Evolutionary conservation across 1,140 invertebrate species (phyloP).

Genomic region (Bombyx mandarina): DNA sequence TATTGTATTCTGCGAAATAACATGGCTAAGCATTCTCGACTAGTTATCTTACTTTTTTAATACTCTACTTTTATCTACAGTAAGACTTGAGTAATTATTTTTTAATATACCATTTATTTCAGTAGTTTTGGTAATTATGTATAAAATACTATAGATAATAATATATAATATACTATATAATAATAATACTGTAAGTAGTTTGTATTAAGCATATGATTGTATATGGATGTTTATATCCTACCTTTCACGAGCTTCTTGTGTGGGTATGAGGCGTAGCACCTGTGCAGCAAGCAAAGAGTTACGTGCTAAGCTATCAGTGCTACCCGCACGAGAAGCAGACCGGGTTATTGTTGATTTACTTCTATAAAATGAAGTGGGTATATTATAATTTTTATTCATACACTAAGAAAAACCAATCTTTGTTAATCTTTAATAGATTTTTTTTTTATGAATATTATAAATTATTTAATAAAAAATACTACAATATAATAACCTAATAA

Average conservation of each 20-base stretch:
- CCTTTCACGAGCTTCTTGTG: constrained; percentile 83
- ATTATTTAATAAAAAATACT: constrained; percentile 2
- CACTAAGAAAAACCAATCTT: too few relatives aligned
- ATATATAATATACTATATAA: too few relatives aligned
- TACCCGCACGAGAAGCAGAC: constrained; percentile 61
- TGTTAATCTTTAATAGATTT: background rate
- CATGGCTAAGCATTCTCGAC: too few relatives aligned
- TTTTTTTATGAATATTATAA: constrained; percentile 1
- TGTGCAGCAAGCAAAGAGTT: constrained; percentile 83
- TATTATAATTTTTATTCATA: background rate
- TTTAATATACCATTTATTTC: too few relatives aligned
- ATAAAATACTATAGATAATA: too few relatives aligned
- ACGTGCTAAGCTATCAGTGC: constrained; percentile 79
- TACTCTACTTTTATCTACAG: too few relatives aligned
- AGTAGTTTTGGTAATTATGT: too few relatives aligned
- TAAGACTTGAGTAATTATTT: too few relatives aligned
- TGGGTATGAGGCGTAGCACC: constrained; percentile 84
- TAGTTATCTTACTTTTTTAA: too few relatives aligned
- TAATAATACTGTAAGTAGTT: too few relatives aligned
- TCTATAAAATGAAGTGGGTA: constrained; percentile 26
- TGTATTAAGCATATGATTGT: too few relatives aligned
- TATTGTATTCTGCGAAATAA: too few relatives aligned
- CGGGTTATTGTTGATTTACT: constrained; percentile 56
- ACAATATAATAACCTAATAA: constrained; percentile 6
- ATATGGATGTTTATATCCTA: constrained; percentile 22